Base-by-base conservation (phyloP, 1,140 invertebrate genomes). In the Macrotrachela quadricornifera region DNA sequence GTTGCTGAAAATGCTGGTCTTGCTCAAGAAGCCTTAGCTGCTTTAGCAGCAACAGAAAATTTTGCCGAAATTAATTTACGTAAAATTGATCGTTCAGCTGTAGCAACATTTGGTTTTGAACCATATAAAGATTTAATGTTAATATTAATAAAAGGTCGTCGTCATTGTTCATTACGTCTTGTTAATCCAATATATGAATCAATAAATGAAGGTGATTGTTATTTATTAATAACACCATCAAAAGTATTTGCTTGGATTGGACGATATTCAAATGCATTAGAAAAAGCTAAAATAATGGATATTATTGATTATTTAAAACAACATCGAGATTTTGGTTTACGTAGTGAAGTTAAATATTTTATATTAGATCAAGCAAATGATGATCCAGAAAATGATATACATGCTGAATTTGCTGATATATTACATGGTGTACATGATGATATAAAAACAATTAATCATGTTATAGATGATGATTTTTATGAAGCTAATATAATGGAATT, bases 131-230 rank as follows among this genome's bases (percentile, higher is more conserved):
- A 76, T 50, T 57, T 79, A 13, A 84, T 86, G 80, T 69, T 88
- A 55, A 66, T 88, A 41, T 70, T 86, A 55, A 73, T 91, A 17
- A 92, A 91, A 74, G 86, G 70, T 70, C 74, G 86, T 46, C 72
- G 82, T 13, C 76, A 80, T 57, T 77, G 81, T 36, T 81, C 86
- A 74, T 82, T 79, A 3, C 71, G 85, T 49, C 70, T 92, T 11
- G 82, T 91, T 1, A 78, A 82, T 58, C 84, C 86, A 0, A 61
- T 71, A 0, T 74, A 76, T n/a, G 65, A 69, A 3, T 84, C 78
- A 49, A 71, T 92, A 13, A 90, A 88, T 66, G 78, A 79, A 57
- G 86, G 85, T 0, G 86, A 92, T 64, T 83, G 79, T 67, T 92
- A 80, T 63, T 73, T 91, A 11, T 70, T 91, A 6, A 76, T 91